A percentile compares a stretch with the other conserved stretches of the same genome.
Conservation (phyloP, 2,888 invertebrate species). For the Chymomyza amoena region DNA sequence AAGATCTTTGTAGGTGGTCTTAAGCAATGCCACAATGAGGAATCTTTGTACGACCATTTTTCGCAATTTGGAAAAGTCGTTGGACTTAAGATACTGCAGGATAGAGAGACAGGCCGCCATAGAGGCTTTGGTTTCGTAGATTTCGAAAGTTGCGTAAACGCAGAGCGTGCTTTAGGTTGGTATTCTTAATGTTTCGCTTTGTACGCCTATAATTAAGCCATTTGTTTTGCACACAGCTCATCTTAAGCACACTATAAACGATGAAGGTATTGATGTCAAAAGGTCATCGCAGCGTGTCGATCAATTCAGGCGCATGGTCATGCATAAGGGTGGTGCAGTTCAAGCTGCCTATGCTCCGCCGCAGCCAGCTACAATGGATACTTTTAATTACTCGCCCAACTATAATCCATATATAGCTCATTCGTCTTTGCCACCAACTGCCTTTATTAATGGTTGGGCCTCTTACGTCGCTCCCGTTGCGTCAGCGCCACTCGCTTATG, state of each 20-base stretch:
- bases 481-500: neutral
- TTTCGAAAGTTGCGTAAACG: constrained; percentile 70
- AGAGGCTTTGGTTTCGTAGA: constrained; percentile 76
- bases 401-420: constrained; percentile 60
- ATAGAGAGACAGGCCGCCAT: constrained; percentile 75
- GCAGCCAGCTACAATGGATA: constrained; percentile 54
- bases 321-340: constrained; percentile 67
- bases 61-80: constrained; percentile 69
- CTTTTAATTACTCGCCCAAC: constrained; percentile 35
- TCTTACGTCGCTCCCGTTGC: constrained; percentile 58
- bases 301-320: constrained; percentile 74
- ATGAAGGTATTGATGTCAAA: constrained; percentile 71
- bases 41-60: constrained; percentile 69
- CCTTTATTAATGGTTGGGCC: constrained; percentile 65
- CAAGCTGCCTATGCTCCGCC: constrained; percentile 69
- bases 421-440: constrained; percentile 55
- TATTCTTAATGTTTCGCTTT: neutral
- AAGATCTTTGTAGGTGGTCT: constrained; percentile 76
- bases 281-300: constrained; percentile 74
- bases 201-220: neutral
- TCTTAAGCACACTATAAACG: constrained; percentile 69
- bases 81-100: constrained; percentile 70
- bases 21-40: constrained; percentile 74
- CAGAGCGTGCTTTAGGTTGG: constrained; percentile 75
- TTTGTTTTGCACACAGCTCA: constrained; percentile 48